Base-by-base conservation (phyloP, 2,888 invertebrate genomes). In the Adineta ricciae region DNA sequence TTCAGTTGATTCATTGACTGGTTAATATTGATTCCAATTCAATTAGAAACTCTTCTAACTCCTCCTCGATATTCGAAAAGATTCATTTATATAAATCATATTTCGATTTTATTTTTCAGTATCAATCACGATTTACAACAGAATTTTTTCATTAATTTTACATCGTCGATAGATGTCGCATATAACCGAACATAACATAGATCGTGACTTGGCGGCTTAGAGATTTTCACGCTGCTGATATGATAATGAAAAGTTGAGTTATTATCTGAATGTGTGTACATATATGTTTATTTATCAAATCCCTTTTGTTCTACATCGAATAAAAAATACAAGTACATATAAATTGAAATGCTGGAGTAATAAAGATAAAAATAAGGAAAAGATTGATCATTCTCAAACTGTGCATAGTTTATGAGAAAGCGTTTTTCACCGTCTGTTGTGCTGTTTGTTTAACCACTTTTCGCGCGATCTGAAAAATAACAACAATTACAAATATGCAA, bases 401-500 rank as follows among this genome's bases (percentile, higher is more conserved):
- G 19, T 50, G 50, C 50, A 16, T 16, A 32, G 5, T 64, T 64
- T 27, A 64, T 14, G 64, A 11, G 32, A 78, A 38, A 24, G 93
- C 92, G 87, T 92, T 92, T 89, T 93, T 93, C 0, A 92, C 93
- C 83, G 93, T 92, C 86, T 91, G 91, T 88, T 93, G 93, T 36
- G 92, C 93, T 32, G 94, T 89, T 3, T 83, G 72, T 72, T 83
- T 54, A 54, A 85, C 54, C 8, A 85, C 56, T 84, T 84, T 85
- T 73, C n/a, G 21, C 4, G 78, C 78, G n/a, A 78, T 78, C 64
- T 64, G 19, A 27, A 64, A 64, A 19, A 32, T 19, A 36, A 27
- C 32, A 27, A 64, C 1, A 32, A 27, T 64, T 2, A 0, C n/a
- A n/a, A n/a, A n/a, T n/a, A n/a, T n/a, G n/a, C n/a, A n/a, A n/a